Evolutionary conservation across 2,113 vertebrate species (phyloP), one percentile per base, ranked within the genome.

Genomic region (Puma concolor): DNA sequence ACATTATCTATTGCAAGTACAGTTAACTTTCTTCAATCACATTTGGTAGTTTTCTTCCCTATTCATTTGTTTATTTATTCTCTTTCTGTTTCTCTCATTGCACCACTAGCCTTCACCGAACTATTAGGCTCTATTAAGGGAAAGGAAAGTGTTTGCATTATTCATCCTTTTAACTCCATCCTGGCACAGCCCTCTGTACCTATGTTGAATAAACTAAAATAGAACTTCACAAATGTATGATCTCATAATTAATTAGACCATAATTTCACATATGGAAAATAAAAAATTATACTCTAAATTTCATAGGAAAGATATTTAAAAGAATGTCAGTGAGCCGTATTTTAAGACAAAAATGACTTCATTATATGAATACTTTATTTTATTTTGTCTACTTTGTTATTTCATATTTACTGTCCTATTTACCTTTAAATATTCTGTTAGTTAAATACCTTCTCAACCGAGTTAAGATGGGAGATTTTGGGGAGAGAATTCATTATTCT

Each of bases 321-420:
- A 66, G 54, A 81, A 36, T 27, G 31, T 44, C 25, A 44, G 13
- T 10, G 23, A 92, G 33, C 0, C 7, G 25, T 79, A 79, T 82
- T 93, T 50, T 89, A 52, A 91, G 90, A 44, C 23, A 76, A 82
- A 92, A 97, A 48, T 66, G 76, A 80, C 95, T 91, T 79, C 4
- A 52, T 92, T 50, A 19, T 66, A 31, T 44, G 12, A 94, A 91
- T 94, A 7, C n/a, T 64, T 91, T 96, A 12, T 81, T 50, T 86
- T 38, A 21, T 64, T 89, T 81, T 88, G 38, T 81, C 27, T 77
- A 41, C 64, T 36, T 74, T 80, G 31, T 83, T 60, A 29, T 81
- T 88, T 88, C 57, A 64, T 57, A 60, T 50, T 72, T 97, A 57
- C 38, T 69, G 16, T 71, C 5, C 17, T 72, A 44, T 77, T 77